These are phyloP conservation scores for Anoncus sp. DNA, from an alignment of 2,888 invertebrate species.

Conservation along the genomic window DNA sequence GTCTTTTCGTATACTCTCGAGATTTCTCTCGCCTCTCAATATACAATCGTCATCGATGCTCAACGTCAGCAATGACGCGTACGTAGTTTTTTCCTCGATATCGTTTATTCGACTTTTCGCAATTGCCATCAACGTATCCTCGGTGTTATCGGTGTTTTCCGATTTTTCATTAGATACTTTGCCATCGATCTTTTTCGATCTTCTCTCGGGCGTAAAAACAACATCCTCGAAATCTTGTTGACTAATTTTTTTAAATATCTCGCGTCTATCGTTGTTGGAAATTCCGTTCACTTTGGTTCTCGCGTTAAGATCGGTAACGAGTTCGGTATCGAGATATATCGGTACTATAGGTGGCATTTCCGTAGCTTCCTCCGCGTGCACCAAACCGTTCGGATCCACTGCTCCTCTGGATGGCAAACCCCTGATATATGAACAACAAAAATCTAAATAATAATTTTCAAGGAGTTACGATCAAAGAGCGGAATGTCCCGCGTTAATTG, in stretches of 20 bases:
- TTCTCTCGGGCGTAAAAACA: constrained; percentile 86
- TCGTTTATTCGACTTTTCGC: constrained; percentile 63
- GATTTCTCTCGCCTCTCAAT: constrained; percentile 73
- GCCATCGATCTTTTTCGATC: constrained; percentile 70
- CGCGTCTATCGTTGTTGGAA: constrained; percentile 84
- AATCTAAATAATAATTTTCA: neutral
- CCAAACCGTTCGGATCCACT: constrained; percentile 83
- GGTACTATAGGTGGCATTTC: constrained; percentile 87
- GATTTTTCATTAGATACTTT: constrained; percentile 50
- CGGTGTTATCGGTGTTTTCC: constrained; percentile 48
- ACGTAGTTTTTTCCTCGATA: constrained; percentile 69
- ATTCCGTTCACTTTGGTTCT: constrained; percentile 66
- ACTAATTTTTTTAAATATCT: constrained; percentile 89
- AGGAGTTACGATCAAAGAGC: neutral
- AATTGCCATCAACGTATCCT: constrained; percentile 45
- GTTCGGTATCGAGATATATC: constrained; percentile 72
- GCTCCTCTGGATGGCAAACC: constrained; percentile 76
- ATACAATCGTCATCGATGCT: constrained; percentile 75
- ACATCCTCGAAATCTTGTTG: constrained; percentile 90
- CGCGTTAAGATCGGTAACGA: constrained; percentile 69
- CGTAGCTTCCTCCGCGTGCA: constrained; percentile 90
- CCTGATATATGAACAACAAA: constrained; percentile 61
- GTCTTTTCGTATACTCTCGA: constrained; percentile 87
- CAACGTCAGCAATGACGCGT: constrained; percentile 73
- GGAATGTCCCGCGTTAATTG: no score